phyloP scores from a whole-genome alignment of 2,888 invertebrate species.

The Agrotis segetum region DNA sequence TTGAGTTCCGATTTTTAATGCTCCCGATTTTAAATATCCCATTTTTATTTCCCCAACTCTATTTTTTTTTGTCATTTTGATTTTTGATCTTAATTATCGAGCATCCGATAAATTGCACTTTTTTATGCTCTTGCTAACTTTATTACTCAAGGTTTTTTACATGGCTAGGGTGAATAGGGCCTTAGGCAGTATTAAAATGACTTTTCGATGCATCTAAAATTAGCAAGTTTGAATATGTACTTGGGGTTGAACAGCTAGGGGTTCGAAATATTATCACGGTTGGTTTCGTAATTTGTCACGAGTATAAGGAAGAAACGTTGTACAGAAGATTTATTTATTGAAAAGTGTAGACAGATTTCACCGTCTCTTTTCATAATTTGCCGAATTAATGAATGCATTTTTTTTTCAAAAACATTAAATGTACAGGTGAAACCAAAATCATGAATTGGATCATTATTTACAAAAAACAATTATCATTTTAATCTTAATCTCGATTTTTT shows the following conservation, averaged over 20 bases:
- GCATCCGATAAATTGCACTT: constrained; percentile 2
- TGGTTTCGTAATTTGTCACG: constrained; percentile 34
- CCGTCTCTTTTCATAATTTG: not conserved
- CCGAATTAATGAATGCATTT: not conserved
- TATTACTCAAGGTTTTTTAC: constrained; percentile 22
- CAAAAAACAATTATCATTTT: not conserved
- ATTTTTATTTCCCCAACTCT: not conserved
- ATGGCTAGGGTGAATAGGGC: constrained; percentile 29
- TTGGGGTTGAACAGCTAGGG: constrained; percentile 26
- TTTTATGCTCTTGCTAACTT: constrained; percentile 37
- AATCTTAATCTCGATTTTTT: too few species aligned
- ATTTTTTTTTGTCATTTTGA: not conserved
- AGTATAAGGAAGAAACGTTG: constrained; percentile 3
- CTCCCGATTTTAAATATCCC: not conserved
- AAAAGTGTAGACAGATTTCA: constrained; percentile 9
- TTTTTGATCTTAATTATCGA: constrained; percentile 11
- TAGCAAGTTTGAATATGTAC: constrained; percentile 25
- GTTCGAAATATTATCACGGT: constrained; percentile 24
- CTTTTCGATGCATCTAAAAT: constrained; percentile 28
- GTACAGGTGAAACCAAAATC: too few species aligned
- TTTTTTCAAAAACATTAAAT: not conserved
- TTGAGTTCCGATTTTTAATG: not conserved
- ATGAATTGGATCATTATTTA: too few species aligned
- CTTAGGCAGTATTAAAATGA: constrained; percentile 43
- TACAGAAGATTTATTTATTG: constrained; percentile 5